phyloP scores from a whole-genome alignment of 2,888 invertebrate species.

The Odontothrips loti region DNA sequence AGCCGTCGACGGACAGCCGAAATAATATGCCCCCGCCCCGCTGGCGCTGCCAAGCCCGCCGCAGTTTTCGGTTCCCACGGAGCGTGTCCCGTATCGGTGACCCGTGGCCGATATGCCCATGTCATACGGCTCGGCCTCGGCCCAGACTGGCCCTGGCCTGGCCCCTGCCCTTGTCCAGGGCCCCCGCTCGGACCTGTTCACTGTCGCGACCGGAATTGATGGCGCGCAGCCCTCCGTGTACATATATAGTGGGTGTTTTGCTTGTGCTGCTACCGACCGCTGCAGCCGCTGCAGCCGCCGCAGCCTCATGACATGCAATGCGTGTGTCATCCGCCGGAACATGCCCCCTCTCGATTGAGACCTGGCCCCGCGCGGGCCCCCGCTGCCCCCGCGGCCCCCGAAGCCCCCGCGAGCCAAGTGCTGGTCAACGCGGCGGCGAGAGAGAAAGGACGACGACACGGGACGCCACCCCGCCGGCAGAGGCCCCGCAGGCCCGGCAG shows the following conservation, averaged over 20 bases:
- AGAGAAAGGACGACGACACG: no score
- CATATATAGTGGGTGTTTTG: conserved; percentile 23
- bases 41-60: neutral
- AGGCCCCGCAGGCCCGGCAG: neutral
- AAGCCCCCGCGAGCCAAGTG: neutral
- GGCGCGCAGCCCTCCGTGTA: neutral
- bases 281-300: neutral
- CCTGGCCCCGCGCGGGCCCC: neutral
- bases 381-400: neutral
- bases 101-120: neutral
- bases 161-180: neutral
- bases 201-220: neutral
- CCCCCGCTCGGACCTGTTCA: neutral
- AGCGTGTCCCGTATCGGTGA: no score
- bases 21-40: no score
- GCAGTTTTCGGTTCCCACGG: no score
- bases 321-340: conserved; percentile 19
- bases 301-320: neutral
- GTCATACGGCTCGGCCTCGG: neutral
- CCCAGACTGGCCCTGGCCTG: neutral
- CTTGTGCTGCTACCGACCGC: conserved; percentile 17
- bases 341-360: conserved; percentile 8
- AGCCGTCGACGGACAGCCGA: neutral
- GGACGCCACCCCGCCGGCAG: no score
- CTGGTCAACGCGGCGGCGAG: no score